Percentiles rank a stretch among this genome's conserved stretches.
Conservation (phyloP, 2,797 vertebrate genomes). For the Acanthiza pusilla region DNA sequence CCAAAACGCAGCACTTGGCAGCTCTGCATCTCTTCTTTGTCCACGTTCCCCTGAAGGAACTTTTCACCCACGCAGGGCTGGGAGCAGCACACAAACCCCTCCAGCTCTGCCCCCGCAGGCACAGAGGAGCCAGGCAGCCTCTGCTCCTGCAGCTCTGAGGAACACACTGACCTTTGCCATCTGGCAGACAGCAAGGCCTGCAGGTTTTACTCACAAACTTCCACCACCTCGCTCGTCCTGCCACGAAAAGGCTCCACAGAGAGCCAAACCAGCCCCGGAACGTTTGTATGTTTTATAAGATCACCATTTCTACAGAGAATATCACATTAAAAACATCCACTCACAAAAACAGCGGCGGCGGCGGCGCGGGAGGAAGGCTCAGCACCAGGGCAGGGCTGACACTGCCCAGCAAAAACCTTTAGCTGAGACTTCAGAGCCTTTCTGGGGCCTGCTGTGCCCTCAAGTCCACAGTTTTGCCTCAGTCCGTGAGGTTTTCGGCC, state of each 20-base stretch:
- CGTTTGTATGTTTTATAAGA: not conserved
- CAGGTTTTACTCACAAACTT: not conserved
- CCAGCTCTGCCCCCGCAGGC: rapidly evolving
- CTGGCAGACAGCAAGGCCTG: not conserved
- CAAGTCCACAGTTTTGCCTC: not conserved
- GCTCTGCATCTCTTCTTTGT: not conserved
- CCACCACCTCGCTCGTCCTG: not conserved
- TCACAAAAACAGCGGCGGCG: not conserved
- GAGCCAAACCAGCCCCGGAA: not conserved
- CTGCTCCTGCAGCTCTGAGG: not conserved
- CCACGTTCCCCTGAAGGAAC: rapidly evolving
- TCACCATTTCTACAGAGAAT: not conserved
- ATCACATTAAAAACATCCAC: not conserved
- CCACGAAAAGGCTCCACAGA: not conserved
- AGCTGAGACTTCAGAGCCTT: not conserved
- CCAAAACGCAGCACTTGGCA: rapidly evolving
- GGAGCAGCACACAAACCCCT: rapidly evolving
- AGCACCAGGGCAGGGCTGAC: not conserved
- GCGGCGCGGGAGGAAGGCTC: not conserved
- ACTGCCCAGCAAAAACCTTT: not conserved
- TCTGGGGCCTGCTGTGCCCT: not conserved
- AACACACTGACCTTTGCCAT: not conserved
- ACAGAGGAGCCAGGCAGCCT: not conserved
- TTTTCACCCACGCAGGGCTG: rapidly evolving
- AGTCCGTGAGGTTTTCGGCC: rapidly evolving